Base-by-base conservation (phyloP, 1,140 invertebrate species). In the Brachionus angularis region DNA sequence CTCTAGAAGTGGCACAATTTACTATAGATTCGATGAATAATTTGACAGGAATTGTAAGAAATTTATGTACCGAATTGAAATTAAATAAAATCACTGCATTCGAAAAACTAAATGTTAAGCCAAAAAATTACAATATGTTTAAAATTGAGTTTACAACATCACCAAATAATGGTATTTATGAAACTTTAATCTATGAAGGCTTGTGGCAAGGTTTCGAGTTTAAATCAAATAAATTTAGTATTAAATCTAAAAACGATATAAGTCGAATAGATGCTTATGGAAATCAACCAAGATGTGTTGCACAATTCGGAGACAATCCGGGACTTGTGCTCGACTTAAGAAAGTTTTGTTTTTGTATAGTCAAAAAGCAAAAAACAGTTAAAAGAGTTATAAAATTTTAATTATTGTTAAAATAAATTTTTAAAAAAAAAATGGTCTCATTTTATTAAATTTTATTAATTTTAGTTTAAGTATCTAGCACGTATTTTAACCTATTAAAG, bases 261-360 rank as follows among this genome's bases (percentile, higher is more conserved):
- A 93, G 91, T 67, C 84, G 92, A 72, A 88, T 90, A 33, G 95
- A 96, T 77, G 87, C 87, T 81, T 96, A 90, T 76, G 89, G 89
- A 5, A 34, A 58, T 39, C 53, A 58, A 36, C 53, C 53, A 14
- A 39, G 53, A 34, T 58, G 53, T 23, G 53, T 58, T 16, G 53
- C 53, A 12, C 36, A 39, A 39, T 58, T 58, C 39, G 53, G 53
- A 4, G 36, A 31, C 2, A 58, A 58, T 33, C 53, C 53, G 1
- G 53, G 53, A 23, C 21, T 58, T 3, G 18, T 36, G 10, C 18
- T 58, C 12, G 53, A 58, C 27, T 39, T 58, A 14, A 58, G 53
- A 42, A 58, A 58, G 23, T 58, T 58, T 58, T 58, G 53, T 58
- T 58, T 58, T 58, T 58, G 53, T 58, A n/a, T n/a, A n/a, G n/a